Evolutionary conservation across 2,888 invertebrate species (phyloP).

Genomic region (Octodonta nipae): DNA sequence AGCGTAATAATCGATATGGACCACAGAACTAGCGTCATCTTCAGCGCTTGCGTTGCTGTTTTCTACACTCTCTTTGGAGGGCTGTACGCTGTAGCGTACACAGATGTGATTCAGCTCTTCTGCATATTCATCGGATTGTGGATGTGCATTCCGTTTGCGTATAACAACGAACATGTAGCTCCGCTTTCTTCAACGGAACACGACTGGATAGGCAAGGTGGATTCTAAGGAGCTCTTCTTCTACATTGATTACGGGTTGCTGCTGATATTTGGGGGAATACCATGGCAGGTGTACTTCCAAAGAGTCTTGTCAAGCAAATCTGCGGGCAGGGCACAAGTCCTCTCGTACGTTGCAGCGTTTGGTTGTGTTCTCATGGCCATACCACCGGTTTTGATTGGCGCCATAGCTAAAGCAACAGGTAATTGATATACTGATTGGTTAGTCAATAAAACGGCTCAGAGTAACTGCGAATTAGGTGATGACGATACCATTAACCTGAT

Average conservation of each 20-base stretch:
- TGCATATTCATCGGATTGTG: slow-evolving; percentile 96
- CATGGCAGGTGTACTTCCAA: slow-evolving; percentile 99
- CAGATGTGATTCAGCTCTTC: slow-evolving; percentile 94
- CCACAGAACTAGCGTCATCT: slow-evolving; percentile 80
- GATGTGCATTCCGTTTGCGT: slow-evolving; percentile 95
- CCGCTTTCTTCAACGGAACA: slow-evolving; percentile 70
- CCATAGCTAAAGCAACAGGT: slow-evolving; percentile 92
- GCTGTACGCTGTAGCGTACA: slow-evolving; percentile 95
- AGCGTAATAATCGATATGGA: slow-evolving; percentile 95
- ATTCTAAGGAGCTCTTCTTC: slow-evolving; percentile 58
- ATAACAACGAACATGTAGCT: slow-evolving; percentile 74
- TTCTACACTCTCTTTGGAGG: slow-evolving; percentile 97
- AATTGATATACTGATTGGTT: slow-evolving; percentile 27
- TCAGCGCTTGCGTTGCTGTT: slow-evolving; percentile 90
- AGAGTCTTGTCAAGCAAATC: slow-evolving; percentile 92
- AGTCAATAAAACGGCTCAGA: too few species aligned
- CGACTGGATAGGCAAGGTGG: slow-evolving; percentile 78
- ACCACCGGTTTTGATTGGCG: slow-evolving; percentile 92
- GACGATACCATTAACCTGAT: too few species aligned
- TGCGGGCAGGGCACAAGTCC: slow-evolving; percentile 79
- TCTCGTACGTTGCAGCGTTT: slow-evolving; percentile 90
- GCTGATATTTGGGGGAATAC: slow-evolving; percentile 88
- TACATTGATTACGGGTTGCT: slow-evolving; percentile 82
- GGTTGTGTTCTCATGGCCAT: slow-evolving; percentile 96
- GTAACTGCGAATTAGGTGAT: too few species aligned